A percentile compares a stretch with the other conserved stretches of the same genome.
Conservation (phyloP, 2,888 invertebrate species). For the Smittia sp. region DNA sequence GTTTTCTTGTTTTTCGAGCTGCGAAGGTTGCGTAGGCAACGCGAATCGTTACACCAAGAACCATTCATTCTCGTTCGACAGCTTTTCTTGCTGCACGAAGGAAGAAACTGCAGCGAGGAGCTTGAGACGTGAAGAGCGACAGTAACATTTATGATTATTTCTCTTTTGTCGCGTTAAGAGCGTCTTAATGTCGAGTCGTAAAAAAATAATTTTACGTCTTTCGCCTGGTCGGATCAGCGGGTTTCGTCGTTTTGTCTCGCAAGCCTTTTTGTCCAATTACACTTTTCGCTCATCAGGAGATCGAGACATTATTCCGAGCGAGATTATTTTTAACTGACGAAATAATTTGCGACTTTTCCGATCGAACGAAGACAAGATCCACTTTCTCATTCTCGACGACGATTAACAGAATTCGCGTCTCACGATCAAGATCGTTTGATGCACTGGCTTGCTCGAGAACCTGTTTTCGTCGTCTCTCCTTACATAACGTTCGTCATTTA, state of each 20-base stretch:
- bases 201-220: conserved; percentile 27
- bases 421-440: neutral
- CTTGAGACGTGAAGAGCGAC: neutral
- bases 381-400: neutral
- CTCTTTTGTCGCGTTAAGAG: conserved; percentile 27
- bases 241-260: neutral
- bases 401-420: neutral
- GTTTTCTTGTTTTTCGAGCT: neutral
- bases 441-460: neutral
- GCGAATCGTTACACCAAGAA: neutral
- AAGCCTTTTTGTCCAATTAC: conserved; percentile 14
- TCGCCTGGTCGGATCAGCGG: neutral
- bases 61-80: neutral
- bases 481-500: conserved; percentile 8
- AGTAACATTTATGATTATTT: conserved; percentile 25
- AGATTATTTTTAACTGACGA: neutral
- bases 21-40: conserved; percentile 25
- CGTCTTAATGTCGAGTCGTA: neutral
- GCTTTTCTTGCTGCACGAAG: neutral
- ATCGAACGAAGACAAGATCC: too few species aligned
- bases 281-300: conserved; percentile 28
- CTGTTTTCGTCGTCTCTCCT: neutral
- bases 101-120: neutral
- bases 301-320: neutral
- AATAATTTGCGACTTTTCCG: too few species aligned